These are phyloP conservation scores for Ceryle rudis DNA, from an alignment of 2,797 vertebrate species.

Conservation along the genomic window DNA sequence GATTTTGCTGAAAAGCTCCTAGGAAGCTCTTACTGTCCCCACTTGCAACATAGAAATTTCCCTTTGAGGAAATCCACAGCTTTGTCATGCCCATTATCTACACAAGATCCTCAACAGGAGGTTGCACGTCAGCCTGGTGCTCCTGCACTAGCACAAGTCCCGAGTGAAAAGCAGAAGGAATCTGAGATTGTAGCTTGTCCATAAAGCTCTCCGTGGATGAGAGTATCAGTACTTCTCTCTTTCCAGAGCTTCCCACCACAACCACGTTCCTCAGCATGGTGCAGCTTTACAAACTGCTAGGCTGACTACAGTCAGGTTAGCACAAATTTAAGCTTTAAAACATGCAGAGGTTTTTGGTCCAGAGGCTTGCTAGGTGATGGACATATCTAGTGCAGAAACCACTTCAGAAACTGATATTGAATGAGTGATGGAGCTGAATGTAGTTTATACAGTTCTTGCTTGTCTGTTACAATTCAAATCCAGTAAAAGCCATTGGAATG, in stretches of 20 bases:
- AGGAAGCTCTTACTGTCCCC: not conserved
- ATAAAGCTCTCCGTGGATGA: not conserved
- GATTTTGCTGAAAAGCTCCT: not conserved
- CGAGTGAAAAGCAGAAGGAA: not conserved
- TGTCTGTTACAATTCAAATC: not conserved
- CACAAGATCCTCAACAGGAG: not conserved
- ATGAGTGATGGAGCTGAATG: not conserved
- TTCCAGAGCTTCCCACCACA: not conserved
- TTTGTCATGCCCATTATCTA: not conserved
- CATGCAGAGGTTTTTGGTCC: not conserved
- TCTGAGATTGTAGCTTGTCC: not conserved
- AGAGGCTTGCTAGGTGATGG: not conserved
- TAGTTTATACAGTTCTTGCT: not conserved
- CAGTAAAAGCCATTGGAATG: not conserved
- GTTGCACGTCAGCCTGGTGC: fast-evolving
- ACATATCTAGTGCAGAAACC: not conserved
- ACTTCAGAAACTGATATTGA: not conserved
- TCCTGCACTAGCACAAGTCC: not conserved
- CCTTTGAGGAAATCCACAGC: not conserved
- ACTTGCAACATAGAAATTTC: not conserved
- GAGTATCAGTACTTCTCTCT: not conserved
- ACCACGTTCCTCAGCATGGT: fast-evolving
- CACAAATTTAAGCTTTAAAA: not conserved
- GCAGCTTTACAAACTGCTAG: not conserved
- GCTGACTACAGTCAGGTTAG: not conserved